A percentile compares a stretch with the other conserved stretches of the same genome.
phyloP scores from a whole-genome alignment of 1,140 invertebrate genomes.

The Eupristina koningsbergeri region DNA sequence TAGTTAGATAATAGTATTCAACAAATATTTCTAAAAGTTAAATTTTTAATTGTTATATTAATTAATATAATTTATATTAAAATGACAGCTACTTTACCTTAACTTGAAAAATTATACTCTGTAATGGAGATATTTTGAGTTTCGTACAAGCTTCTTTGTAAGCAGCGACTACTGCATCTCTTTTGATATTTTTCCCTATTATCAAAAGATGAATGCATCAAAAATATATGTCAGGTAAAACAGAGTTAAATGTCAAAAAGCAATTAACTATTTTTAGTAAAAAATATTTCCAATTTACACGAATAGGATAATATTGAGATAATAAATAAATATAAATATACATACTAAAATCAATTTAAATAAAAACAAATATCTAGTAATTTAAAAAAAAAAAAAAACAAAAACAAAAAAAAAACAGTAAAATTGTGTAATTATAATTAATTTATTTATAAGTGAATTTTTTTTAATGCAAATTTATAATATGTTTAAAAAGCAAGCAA shows the following conservation, averaged over 20 bases:
- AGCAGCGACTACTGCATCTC: slow-evolving; percentile 38
- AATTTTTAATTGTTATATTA: too few species aligned
- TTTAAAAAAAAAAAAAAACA: too few species aligned
- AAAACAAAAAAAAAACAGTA: too few species aligned
- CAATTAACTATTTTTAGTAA: neutral
- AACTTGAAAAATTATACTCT: slow-evolving; percentile 43
- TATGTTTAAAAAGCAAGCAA: too few species aligned
- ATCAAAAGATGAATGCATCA: neutral
- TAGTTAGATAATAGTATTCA: too few species aligned
- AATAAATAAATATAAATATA: neutral
- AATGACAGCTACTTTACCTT: slow-evolving; percentile 26
- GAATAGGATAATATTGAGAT: neutral
- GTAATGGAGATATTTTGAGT: slow-evolving; percentile 38
- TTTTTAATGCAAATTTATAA: too few species aligned
- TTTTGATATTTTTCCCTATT: slow-evolving; percentile 37
- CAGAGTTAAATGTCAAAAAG: neutral
- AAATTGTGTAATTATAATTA: neutral
- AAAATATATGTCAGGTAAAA: neutral
- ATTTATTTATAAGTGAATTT: too few species aligned
- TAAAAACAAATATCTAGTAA: too few species aligned
- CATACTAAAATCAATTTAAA: neutral
- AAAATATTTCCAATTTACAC: neutral
- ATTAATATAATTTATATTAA: neutral
- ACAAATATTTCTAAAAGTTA: too few species aligned
- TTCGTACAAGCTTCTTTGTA: slow-evolving; percentile 48